Percentiles rank a stretch among this genome's conserved stretches.
Evolutionary conservation across 2,113 vertebrate species (phyloP).

Genomic region (Pteronura brasiliensis): DNA sequence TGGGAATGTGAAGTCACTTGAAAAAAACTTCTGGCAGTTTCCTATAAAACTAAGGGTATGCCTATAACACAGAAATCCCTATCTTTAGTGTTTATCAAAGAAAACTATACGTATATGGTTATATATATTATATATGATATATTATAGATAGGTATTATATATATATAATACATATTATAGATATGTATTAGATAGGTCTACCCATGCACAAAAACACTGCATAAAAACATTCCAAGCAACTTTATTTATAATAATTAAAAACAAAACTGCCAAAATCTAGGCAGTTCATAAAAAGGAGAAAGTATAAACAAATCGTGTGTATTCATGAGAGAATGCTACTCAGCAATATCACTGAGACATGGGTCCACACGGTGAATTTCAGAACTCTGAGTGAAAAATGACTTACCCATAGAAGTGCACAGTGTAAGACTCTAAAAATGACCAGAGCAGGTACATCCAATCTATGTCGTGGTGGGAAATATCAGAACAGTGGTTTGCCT

Average conservation of each 20-base stretch:
- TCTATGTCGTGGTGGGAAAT: not conserved
- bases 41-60: not conserved
- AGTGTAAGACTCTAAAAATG: not conserved
- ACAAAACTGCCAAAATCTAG: not conserved
- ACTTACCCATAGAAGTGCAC: rapidly evolving
- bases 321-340: not conserved
- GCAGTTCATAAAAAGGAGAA: not conserved
- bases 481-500: not conserved
- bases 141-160: not conserved
- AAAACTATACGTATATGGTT: not conserved
- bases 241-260: not conserved
- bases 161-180: not conserved
- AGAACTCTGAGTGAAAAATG: not conserved
- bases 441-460: not conserved
- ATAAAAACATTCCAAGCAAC: not conserved
- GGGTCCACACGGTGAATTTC: rapidly evolving
- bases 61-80: not conserved
- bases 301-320: not conserved
- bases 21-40: not conserved
- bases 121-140: not conserved
- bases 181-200: not conserved
- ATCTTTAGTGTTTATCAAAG: not conserved
- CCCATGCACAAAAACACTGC: not conserved
- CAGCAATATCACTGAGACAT: not conserved
- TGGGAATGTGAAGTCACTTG: not conserved